phyloP scores from a whole-genome alignment of 2,113 vertebrate species.

The Plecotus auritus region DNA sequence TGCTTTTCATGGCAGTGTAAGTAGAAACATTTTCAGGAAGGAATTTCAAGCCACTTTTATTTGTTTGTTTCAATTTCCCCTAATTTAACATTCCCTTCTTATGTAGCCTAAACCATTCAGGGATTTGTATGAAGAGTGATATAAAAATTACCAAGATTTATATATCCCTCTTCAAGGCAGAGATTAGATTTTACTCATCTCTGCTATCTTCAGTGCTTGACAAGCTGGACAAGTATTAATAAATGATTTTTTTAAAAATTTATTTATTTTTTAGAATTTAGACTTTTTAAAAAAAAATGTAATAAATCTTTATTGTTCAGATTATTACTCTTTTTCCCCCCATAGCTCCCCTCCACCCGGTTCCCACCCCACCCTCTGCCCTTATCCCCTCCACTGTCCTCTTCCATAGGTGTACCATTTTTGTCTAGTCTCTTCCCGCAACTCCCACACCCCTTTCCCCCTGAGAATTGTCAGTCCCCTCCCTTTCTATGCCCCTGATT shows the following conservation, averaged over 20 bases:
- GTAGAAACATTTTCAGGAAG: constrained; percentile 57
- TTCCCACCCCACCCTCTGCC: too few relatives aligned
- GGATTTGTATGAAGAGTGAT: neutral
- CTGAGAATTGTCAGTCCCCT: too few relatives aligned
- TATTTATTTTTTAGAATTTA: neutral
- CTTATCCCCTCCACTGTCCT: too few relatives aligned
- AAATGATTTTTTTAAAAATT: neutral
- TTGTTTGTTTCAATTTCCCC: constrained; percentile 41
- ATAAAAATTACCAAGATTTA: constrained; percentile 41
- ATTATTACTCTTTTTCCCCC: too few relatives aligned
- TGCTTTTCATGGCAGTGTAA: constrained; percentile 23
- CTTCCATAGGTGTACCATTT: too few relatives aligned
- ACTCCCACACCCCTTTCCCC: too few relatives aligned
- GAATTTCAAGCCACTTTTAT: neutral
- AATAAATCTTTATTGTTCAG: too few relatives aligned
- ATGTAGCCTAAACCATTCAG: neutral
- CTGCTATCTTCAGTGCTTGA: neutral
- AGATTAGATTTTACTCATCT: constrained; percentile 18
- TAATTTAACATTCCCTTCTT: constrained; percentile 54
- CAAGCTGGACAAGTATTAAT: neutral
- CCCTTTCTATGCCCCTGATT: too few relatives aligned
- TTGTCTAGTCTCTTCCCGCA: too few relatives aligned
- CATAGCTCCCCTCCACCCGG: too few relatives aligned
- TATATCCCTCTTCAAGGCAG: neutral
- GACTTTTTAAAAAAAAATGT: too few relatives aligned